These are phyloP conservation scores for Margarornis squamiger DNA, from an alignment of 2,797 vertebrate genomes.

Conservation along the genomic window DNA sequence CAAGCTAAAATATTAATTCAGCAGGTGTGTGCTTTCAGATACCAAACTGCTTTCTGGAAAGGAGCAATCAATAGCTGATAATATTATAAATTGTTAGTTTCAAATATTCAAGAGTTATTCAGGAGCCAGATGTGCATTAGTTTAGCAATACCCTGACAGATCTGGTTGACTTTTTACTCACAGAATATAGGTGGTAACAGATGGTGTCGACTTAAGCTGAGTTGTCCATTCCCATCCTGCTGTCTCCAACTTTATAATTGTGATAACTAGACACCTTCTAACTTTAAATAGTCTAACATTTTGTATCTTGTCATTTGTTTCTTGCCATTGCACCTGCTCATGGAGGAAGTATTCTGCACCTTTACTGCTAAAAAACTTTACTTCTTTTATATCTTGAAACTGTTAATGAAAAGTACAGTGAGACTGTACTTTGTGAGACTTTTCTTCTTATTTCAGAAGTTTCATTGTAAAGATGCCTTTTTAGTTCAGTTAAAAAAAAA, in stretches of 20 bases:
- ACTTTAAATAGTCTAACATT: neutral
- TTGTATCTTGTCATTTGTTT: neutral
- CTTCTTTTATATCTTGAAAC: neutral
- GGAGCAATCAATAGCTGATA: neutral
- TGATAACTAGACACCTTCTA: neutral
- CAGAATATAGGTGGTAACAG: neutral
- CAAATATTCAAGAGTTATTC: neutral
- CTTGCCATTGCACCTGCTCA: neutral
- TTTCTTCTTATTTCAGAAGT: neutral
- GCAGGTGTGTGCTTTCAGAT: neutral
- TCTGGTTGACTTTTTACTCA: neutral
- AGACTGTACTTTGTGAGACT: neutral
- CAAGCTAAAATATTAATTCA: slow-evolving; percentile 2
- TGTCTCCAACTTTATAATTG: neutral
- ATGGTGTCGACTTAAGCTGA: neutral
- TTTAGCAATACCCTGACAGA: neutral
- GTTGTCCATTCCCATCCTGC: neutral
- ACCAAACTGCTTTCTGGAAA: neutral
- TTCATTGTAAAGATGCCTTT: neutral
- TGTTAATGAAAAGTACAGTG: neutral
- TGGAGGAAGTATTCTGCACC: neutral
- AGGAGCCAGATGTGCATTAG: neutral
- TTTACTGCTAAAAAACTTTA: neutral
- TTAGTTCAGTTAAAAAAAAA: neutral
- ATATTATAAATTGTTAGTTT: neutral